Percentiles rank a stretch among this genome's conserved stretches.
Conservation (phyloP, 2,888 invertebrate species). For the Cyclophora punctaria region DNA sequence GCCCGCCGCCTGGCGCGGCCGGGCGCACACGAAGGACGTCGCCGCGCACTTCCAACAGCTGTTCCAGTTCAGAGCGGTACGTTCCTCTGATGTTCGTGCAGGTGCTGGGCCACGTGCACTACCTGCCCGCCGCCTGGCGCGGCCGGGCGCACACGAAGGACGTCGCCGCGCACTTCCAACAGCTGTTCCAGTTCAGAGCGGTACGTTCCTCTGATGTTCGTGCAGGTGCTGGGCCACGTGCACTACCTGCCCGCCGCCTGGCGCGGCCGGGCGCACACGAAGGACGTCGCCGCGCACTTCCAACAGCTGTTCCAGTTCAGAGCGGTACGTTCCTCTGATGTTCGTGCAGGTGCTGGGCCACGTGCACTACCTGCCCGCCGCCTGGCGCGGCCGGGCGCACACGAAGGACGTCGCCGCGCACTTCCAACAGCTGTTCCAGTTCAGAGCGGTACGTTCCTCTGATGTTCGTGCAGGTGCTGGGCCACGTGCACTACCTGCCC, state of each 20-base stretch:
- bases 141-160: slow-evolving; percentile 91
- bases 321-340: too few relatives aligned
- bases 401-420: slow-evolving; percentile 88
- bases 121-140: slow-evolving; percentile 92
- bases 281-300: slow-evolving; percentile 88
- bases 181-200: slow-evolving; percentile 94
- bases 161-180: slow-evolving; percentile 90
- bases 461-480: slow-evolving; percentile 84
- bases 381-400: slow-evolving; percentile 94
- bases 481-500: slow-evolving; percentile 95
- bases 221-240: slow-evolving; percentile 85
- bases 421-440: slow-evolving; percentile 95
- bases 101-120: slow-evolving; percentile 90
- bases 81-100: slow-evolving; percentile 78
- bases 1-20: slow-evolving; percentile 91
- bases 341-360: slow-evolving; percentile 86
- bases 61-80: slow-evolving; percentile 91
- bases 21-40: slow-evolving; percentile 91
- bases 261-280: slow-evolving; percentile 93
- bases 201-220: too few relatives aligned
- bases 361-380: slow-evolving; percentile 93
- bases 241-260: slow-evolving; percentile 95
- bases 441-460: slow-evolving; percentile 87
- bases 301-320: slow-evolving; percentile 95
- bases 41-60: slow-evolving; percentile 91